Conservation (phyloP, 2,797 vertebrate genomes). For the Champsocephalus gunnari region DNA sequence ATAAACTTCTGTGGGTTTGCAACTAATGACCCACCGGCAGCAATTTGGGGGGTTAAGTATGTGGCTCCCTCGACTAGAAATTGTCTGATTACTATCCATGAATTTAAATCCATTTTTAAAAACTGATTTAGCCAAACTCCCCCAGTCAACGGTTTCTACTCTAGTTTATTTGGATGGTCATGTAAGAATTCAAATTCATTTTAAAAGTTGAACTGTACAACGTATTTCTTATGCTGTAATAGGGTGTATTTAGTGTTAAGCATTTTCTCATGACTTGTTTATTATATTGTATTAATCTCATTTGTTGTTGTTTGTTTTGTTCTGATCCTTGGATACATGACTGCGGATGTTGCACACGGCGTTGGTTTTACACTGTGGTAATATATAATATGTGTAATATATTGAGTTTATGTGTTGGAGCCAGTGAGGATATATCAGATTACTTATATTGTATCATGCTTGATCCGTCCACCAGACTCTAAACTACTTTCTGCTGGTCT, state of each 20-base stretch:
- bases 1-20: background rate
- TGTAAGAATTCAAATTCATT: constrained; percentile 2
- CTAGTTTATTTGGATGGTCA: constrained; percentile 1
- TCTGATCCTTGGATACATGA: no score
- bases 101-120: constrained; percentile 1
- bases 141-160: constrained; percentile 1
- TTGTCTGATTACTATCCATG: background rate
- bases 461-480: constrained; percentile 4
- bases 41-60: constrained; percentile 9
- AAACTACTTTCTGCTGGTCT: constrained; percentile 10
- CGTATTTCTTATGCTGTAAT: background rate
- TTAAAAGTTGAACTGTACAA: background rate
- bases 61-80: background rate
- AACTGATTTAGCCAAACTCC: background rate
- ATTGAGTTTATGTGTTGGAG: background rate
- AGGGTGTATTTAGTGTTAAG: background rate
- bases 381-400: background rate
- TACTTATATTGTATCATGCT: background rate
- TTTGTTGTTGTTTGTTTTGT: background rate
- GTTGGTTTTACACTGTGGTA: background rate
- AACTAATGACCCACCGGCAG: constrained; percentile 1
- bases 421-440: constrained; percentile 17
- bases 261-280: background rate
- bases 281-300: background rate
- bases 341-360: background rate